These are phyloP conservation scores for Neopelma chrysocephalum DNA, from an alignment of 2,797 vertebrate genomes.

Conservation along the genomic window DNA sequence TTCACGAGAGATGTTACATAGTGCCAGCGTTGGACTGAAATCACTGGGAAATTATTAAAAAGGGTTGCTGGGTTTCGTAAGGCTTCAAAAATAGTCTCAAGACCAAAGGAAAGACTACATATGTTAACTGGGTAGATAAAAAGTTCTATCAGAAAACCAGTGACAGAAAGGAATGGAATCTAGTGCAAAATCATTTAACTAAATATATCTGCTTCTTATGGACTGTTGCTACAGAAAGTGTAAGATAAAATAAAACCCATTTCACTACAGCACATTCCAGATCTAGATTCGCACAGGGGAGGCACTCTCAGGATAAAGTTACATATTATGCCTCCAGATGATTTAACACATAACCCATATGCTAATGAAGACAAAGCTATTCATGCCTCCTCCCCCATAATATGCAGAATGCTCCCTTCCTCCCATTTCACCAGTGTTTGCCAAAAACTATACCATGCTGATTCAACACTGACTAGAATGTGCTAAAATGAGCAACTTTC, in stretches of 20 bases:
- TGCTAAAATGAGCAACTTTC: conserved; percentile 34
- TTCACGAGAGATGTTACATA: neutral
- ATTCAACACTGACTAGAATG: neutral
- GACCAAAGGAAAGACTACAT: neutral
- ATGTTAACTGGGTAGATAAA: neutral
- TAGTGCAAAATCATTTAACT: neutral
- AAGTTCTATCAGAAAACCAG: neutral
- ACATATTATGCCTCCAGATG: neutral
- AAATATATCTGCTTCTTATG: neutral
- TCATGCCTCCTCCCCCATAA: conserved; percentile 26
- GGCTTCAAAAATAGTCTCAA: neutral
- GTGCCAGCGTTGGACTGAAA: neutral
- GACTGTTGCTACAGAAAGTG: neutral
- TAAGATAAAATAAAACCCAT: neutral
- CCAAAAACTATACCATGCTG: neutral
- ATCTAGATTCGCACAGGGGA: neutral
- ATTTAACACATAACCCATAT: conserved; percentile 27
- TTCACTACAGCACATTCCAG: neutral
- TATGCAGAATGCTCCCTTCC: neutral
- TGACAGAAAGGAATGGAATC: neutral
- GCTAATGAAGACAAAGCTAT: neutral
- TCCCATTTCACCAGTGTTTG: neutral
- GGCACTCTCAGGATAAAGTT: neutral
- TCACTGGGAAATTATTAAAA: neutral
- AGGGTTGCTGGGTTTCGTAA: neutral